Evolutionary conservation across 2,113 vertebrate genomes (phyloP).

Genomic region (Cyanistes caeruleus): DNA sequence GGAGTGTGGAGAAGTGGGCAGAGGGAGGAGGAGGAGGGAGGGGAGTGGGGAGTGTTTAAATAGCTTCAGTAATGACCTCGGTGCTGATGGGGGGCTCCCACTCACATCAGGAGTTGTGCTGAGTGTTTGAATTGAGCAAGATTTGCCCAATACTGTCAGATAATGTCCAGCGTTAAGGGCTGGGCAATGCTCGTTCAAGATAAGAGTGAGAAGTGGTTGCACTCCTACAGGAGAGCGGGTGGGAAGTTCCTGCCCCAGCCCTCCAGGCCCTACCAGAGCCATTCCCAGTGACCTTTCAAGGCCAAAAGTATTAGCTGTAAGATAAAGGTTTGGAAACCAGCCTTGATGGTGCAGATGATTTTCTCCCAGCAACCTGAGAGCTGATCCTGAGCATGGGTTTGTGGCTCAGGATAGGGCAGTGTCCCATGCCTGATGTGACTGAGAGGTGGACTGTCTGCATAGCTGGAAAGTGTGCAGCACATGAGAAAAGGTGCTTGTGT

Average conservation of each 20-base stretch:
- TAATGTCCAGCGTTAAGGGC: not conserved
- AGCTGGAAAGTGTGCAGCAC: not conserved
- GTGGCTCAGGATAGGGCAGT: not conserved
- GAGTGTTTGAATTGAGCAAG: not conserved
- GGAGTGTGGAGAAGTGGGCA: not conserved
- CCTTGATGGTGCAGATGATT: not conserved
- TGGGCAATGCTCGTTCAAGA: not conserved
- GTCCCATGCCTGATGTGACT: not conserved
- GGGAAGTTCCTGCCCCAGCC: not conserved
- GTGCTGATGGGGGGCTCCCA: not conserved
- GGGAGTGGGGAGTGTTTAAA: not conserved
- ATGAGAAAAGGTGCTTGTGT: not conserved
- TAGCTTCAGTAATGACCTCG: not conserved
- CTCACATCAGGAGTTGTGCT: not conserved
- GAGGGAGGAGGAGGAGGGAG: not conserved
- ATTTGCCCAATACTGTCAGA: not conserved
- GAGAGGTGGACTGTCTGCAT: not conserved
- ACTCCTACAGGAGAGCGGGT: fast-evolving
- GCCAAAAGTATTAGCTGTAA: not conserved
- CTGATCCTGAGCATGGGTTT: not conserved
- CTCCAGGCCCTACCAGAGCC: not conserved
- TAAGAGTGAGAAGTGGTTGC: not conserved
- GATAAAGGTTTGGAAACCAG: not conserved
- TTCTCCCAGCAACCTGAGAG: not conserved
- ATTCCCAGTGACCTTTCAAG: not conserved